Evolutionary conservation across 2,797 vertebrate genomes (phyloP), one percentile per base, ranked within the genome.

Genomic region (Sebastes itinus): DNA sequence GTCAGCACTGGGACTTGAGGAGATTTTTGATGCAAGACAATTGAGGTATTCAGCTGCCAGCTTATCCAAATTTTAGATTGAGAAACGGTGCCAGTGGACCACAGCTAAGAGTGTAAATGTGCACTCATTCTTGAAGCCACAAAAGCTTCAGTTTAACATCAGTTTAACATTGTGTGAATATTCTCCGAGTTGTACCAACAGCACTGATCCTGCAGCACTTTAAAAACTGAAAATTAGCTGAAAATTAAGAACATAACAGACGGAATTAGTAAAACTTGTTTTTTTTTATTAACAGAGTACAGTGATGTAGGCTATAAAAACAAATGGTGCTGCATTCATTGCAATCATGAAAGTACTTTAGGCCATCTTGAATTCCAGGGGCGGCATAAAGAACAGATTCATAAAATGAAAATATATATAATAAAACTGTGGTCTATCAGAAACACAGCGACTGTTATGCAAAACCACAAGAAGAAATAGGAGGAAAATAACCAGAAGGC

Each of bases 261-360:
- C 83, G 72, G 78, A 87, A 83, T 83, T 88, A 42, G 81, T 78
- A 63, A 68, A 80, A 81, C 61, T 68, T 83, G 22, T 42, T 78
- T 84, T 82, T 82, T 81, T 81, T 87, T 66, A 80, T 72, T 35
- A 73, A 72, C 59, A 69, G 46, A 81, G 22, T 61, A 83, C 65
- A 83, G 75, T 75, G 79, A 33, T 52, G 42, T 35, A 60, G 32
- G 56, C 56, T 68, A 75, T 88, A 83, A 91, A 89, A 88, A 76
- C 61, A 76, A 85, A 79, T 84, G 72, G 38, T 63, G 22, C 27
- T 76, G 64, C 59, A 71, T 69, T 85, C 56, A 78, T 46, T 80
- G 62, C 30, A 81, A 78, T 81, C 52, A 63, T 79, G 32, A 82
- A 85, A 77, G 54, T 33, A 70, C 42, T 58, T 28, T 1, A 16